These are phyloP conservation scores for Mustelus asterias DNA, from an alignment of 2,113 vertebrate species.

Conservation along the genomic window DNA sequence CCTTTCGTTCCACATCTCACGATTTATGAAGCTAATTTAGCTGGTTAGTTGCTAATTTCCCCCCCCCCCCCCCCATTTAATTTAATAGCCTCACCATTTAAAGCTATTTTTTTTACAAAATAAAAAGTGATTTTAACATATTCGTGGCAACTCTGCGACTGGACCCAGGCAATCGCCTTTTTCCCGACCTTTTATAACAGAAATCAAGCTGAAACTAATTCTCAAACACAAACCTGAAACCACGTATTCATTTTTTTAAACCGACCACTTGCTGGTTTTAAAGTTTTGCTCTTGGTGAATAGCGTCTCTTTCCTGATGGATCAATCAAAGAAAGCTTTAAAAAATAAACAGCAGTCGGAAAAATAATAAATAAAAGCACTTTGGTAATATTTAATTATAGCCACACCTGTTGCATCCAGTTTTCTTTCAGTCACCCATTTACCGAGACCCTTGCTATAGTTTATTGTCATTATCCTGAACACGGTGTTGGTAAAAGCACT, in stretches of 20 bases:
- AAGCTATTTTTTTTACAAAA: not conserved
- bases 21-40: not conserved
- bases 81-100: not conserved
- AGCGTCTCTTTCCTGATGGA: not conserved
- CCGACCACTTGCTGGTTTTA: not conserved
- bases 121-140: not conserved
- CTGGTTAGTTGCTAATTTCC: not conserved
- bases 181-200: not conserved
- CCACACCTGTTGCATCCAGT: not conserved
- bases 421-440: not conserved
- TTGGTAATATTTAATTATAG: not conserved
- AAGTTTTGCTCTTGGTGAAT: not conserved
- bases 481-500: not conserved
- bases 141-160: too few relatives aligned
- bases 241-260: constrained; percentile 6
- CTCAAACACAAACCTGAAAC: not conserved
- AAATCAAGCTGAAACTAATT: constrained; percentile 10
- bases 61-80: not conserved
- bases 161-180: not conserved
- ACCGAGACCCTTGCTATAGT: not conserved
- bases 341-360: not conserved
- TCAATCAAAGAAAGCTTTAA: not conserved
- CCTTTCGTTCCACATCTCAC: too few relatives aligned
- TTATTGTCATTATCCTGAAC: not conserved
- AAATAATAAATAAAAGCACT: not conserved